Conservation (phyloP, 1,140 invertebrate genomes). For the Ylistrum balloti region DNA sequence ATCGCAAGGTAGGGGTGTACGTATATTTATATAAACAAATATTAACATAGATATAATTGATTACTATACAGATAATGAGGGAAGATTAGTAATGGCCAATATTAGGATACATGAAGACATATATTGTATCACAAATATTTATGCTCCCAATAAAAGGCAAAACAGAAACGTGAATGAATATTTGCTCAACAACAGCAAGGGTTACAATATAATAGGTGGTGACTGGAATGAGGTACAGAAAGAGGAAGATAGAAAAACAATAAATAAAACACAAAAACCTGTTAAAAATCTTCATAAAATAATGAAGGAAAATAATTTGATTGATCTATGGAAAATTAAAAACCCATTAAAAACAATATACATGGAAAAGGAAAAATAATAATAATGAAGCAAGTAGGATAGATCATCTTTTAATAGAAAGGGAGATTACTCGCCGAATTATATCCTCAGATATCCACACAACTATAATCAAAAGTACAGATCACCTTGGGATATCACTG, state of each 20-base stretch:
- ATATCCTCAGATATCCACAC: not conserved
- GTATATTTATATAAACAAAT: too few species aligned
- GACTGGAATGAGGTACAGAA: conserved; percentile 33
- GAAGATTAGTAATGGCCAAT: too few species aligned
- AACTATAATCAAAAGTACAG: conserved; percentile 31
- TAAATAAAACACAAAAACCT: not conserved
- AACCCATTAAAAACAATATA: not conserved
- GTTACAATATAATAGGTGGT: not conserved
- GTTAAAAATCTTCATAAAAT: not conserved
- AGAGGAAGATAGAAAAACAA: not conserved
- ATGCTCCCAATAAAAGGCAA: too few species aligned
- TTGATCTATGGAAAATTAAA: conserved; percentile 5
- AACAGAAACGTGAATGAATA: conserved; percentile 2
- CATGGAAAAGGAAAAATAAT: not conserved
- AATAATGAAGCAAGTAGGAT: conserved; percentile 1
- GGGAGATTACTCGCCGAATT: not conserved
- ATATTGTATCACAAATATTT: too few species aligned
- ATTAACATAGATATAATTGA: too few species aligned
- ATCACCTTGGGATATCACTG: conserved; percentile 27
- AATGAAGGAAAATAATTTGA: not conserved
- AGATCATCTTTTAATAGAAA: conserved; percentile 15
- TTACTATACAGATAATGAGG: too few species aligned
- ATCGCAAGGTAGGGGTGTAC: too few species aligned
- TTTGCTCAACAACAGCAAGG: not conserved
- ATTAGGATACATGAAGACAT: too few species aligned